These are phyloP conservation scores for Syngnathus acus DNA, from an alignment of 2,797 vertebrate genomes.

Conservation along the genomic window DNA sequence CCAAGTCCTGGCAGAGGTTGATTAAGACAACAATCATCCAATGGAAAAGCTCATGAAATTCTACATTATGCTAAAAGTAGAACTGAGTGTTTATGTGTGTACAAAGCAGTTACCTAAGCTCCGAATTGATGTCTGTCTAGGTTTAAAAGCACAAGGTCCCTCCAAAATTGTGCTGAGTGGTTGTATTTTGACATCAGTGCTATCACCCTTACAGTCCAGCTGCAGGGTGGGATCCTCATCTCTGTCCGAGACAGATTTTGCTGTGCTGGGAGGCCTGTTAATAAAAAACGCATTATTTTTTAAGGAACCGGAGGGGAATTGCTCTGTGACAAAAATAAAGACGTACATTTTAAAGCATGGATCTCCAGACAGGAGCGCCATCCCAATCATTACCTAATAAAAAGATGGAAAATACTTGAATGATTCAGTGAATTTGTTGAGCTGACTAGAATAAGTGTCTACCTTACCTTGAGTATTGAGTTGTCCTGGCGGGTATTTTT, in stretches of 20 bases:
- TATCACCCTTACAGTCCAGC: conserved; percentile 89
- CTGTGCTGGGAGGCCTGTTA: conserved; percentile 78
- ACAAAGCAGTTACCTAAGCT: background rate
- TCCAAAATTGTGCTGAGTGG: conserved; percentile 48
- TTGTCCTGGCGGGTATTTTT: conserved; percentile 95
- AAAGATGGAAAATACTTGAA: background rate
- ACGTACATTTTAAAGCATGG: conserved; percentile 98
- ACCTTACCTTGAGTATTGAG: conserved; percentile 85
- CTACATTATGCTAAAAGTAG: background rate
- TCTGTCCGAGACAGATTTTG: conserved; percentile 79
- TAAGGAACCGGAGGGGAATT: background rate
- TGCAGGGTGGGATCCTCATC: conserved; percentile 82
- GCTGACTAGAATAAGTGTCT: background rate
- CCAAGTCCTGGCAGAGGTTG: no score
- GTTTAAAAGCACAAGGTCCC: conserved; percentile 15
- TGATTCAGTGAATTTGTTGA: background rate
- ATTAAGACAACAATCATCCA: background rate
- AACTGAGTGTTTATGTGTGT: background rate
- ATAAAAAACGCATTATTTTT: background rate
- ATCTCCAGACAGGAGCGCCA: conserved; percentile 88
- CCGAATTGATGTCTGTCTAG: conserved; percentile 25
- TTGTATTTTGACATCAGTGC: conserved; percentile 55
- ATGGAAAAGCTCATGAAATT: background rate
- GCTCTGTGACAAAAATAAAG: background rate
- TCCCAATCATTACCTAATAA: conserved; percentile 82